Conservation (phyloP, 1,140 invertebrate genomes). For the Aphaenogaster floridana region DNA sequence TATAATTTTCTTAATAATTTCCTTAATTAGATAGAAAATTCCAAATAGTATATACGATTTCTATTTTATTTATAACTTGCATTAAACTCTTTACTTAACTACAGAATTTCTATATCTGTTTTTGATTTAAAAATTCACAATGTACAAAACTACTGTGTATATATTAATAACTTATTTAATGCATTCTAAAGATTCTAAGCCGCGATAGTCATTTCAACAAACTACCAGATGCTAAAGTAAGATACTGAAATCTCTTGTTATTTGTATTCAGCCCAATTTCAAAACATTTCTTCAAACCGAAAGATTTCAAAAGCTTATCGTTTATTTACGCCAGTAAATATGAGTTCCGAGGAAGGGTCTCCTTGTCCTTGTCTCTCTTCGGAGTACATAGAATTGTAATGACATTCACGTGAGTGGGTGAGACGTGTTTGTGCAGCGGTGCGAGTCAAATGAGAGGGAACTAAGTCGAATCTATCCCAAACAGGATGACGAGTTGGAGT, state of each 20-base stretch:
- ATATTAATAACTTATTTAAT: neutral
- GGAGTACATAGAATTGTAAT: neutral
- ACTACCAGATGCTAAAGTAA: no score
- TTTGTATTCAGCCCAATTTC: neutral
- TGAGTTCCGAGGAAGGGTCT: neutral
- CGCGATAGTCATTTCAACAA: neutral
- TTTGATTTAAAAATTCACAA: neutral
- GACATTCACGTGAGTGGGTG: neutral
- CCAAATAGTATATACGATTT: neutral
- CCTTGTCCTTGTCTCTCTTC: neutral
- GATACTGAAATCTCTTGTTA: neutral
- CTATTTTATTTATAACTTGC: constrained; percentile 6
- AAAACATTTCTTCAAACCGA: neutral
- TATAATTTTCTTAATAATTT: no score
- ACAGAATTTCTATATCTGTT: neutral
- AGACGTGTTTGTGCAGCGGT: neutral
- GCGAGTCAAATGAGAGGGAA: neutral
- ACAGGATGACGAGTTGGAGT: constrained; percentile 78
- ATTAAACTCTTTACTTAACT: neutral
- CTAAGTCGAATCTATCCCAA: constrained; percentile 53
- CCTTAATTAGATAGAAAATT: neutral
- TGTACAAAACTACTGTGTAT: neutral
- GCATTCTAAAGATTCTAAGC: neutral
- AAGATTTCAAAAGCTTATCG: neutral
- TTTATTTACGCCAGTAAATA: neutral